A percentile compares a stretch with the other conserved stretches of the same genome.
These are phyloP conservation scores for Alfaro cultratus DNA, from an alignment of 2,797 vertebrate genomes.

Conservation along the genomic window DNA sequence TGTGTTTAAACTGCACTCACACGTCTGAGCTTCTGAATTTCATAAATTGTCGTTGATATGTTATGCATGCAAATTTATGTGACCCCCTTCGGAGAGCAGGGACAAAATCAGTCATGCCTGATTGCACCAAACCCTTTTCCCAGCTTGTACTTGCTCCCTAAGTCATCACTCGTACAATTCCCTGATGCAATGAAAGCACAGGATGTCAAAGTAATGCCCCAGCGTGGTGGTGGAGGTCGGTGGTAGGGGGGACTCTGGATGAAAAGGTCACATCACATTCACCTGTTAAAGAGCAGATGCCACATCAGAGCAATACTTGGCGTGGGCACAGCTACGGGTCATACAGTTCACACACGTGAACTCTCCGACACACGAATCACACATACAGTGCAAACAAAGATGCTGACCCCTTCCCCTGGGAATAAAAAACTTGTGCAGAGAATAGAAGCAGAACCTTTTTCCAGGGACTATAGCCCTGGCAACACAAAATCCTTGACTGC, in stretches of 20 bases:
- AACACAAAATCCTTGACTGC: conserved; percentile 57
- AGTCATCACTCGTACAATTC: conserved; percentile 55
- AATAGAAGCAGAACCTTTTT: conserved; percentile 72
- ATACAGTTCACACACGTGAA: conserved; percentile 55
- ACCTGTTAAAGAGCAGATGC: conserved; percentile 80
- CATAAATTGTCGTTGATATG: neutral
- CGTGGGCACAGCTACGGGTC: conserved; percentile 59
- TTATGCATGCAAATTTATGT: conserved; percentile 25
- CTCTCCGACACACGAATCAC: conserved; percentile 28
- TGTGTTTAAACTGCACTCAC: neutral
- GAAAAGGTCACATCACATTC: conserved; percentile 77
- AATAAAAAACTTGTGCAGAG: conserved; percentile 74
- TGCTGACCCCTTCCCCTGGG: conserved; percentile 53
- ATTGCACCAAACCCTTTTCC: conserved; percentile 55
- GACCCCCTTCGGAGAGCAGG: conserved; percentile 1
- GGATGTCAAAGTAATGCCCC: conserved; percentile 63
- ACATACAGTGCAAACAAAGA: conserved; percentile 35
- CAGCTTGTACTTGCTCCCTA: conserved; percentile 51
- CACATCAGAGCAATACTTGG: conserved; percentile 74
- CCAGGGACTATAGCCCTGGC: conserved; percentile 48
- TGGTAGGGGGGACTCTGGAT: conserved; percentile 60
- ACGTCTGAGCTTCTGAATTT: neutral
- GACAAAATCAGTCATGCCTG: conserved; percentile 15
- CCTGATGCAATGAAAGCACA: conserved; percentile 63
- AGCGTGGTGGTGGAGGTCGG: conserved; percentile 38